Evolutionary conservation across 2,797 vertebrate genomes (phyloP).

Genomic region (Peromyscus eremicus): DNA sequence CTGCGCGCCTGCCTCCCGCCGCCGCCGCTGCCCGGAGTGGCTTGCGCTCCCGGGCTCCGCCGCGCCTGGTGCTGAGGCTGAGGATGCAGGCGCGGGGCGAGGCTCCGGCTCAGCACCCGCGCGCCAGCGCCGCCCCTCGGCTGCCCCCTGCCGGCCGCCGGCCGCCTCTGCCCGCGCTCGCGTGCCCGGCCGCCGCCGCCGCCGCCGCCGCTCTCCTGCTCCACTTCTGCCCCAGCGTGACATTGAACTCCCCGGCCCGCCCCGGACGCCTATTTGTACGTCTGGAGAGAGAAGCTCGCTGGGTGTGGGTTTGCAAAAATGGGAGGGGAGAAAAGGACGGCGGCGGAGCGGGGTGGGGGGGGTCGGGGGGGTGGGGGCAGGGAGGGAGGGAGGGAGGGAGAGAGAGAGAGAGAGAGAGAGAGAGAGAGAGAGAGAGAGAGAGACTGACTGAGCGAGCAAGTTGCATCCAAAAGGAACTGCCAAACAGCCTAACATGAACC

Average conservation of each 20-base stretch:
- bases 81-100: conserved; percentile 64
- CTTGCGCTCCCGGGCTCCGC: conserved; percentile 80
- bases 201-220: background rate
- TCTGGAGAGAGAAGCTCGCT: background rate
- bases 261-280: background rate
- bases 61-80: conserved; percentile 86
- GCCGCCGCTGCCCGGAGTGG: conserved; percentile 79
- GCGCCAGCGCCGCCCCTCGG: conserved; percentile 60
- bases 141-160: conserved; percentile 82
- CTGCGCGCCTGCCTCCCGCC: conserved; percentile 90
- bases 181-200: background rate
- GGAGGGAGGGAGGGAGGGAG: background rate
- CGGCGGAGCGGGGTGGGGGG: fast-evolving
- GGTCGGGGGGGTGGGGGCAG: fast-evolving
- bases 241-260: conserved; percentile 61
- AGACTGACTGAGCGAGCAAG: background rate
- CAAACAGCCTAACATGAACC: background rate
- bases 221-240: conserved; percentile 65
- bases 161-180: background rate
- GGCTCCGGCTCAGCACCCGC: conserved; percentile 80
- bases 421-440: background rate
- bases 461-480: background rate
- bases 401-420: background rate
- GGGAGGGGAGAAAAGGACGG: background rate
- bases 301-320: background rate